Evolutionary conservation across 2,113 vertebrate genomes (phyloP).

Genomic region (Scatophagus argus): DNA sequence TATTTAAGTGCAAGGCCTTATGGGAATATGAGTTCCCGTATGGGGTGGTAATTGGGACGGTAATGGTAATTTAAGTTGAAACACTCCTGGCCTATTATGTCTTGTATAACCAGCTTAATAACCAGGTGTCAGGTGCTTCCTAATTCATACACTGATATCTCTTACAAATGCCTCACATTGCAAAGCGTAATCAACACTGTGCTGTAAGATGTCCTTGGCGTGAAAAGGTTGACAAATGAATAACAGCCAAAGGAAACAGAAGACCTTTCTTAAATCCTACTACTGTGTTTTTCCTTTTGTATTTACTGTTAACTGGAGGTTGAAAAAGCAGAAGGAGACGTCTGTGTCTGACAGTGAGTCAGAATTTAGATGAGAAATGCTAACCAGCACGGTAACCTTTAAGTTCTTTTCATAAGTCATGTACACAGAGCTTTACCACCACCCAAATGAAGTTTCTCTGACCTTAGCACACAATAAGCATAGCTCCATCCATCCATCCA

Average conservation of each 20-base stretch:
- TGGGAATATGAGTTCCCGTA: conserved; percentile 16
- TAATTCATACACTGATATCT: too few relatives aligned
- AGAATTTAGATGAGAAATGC: not conserved
- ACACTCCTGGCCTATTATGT: conserved; percentile 34
- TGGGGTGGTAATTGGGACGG: not conserved
- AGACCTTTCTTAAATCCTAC: not conserved
- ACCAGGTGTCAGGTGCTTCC: not conserved
- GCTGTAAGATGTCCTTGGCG: too few relatives aligned
- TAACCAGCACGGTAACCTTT: not conserved
- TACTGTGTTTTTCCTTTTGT: not conserved
- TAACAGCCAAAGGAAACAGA: not conserved
- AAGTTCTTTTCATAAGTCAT: not conserved
- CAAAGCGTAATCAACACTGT: too few relatives aligned
- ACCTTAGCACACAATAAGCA: too few relatives aligned
- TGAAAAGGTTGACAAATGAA: not conserved
- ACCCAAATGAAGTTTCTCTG: too few relatives aligned
- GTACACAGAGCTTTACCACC: not conserved
- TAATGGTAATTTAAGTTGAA: not conserved
- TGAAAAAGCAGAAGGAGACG: not conserved
- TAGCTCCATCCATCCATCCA: too few relatives aligned
- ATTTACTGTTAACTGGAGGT: not conserved
- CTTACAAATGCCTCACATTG: not conserved
- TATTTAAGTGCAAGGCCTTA: conserved; percentile 10
- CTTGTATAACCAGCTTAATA: conserved; percentile 47
- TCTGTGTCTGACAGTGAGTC: not conserved